Evolutionary conservation across 1,140 invertebrate genomes (phyloP).

Genomic region (Leptinotarsa undecemlineata): DNA sequence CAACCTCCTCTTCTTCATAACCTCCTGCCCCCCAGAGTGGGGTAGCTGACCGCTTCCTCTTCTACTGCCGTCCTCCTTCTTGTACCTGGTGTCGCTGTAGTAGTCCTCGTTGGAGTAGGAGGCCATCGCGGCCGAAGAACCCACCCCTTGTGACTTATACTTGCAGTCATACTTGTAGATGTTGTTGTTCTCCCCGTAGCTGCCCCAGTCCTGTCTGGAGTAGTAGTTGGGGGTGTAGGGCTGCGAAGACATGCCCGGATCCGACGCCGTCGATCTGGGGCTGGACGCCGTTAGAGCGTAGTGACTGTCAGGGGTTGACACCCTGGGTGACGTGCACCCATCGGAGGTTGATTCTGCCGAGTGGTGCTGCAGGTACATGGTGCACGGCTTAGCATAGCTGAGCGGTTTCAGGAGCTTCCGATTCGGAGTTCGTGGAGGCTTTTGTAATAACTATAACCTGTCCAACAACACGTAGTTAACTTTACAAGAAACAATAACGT

Average conservation of each 20-base stretch:
- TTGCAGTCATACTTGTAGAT: conserved; percentile 48
- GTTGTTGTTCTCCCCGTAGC: conserved; percentile 51
- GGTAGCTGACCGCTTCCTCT: conserved; percentile 39
- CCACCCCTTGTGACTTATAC: conserved; percentile 33
- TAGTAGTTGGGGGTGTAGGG: conserved; percentile 50
- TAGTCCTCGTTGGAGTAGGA: conserved; percentile 43
- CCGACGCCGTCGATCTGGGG: conserved; percentile 44
- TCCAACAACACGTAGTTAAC: not conserved
- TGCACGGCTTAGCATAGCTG: conserved; percentile 20
- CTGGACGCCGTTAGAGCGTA: conserved; percentile 46
- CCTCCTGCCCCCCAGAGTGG: conserved; percentile 41
- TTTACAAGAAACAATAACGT: not conserved
- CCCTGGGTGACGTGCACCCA: conserved; percentile 48
- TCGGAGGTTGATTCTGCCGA: conserved; percentile 46
- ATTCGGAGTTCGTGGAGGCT: not conserved
- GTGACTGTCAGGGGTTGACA: conserved; percentile 48
- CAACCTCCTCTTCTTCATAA: conserved; percentile 65
- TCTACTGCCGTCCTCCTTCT: conserved; percentile 31
- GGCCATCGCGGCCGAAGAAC: conserved; percentile 20
- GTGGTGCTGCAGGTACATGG: conserved; percentile 41
- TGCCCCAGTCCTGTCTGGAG: conserved; percentile 28
- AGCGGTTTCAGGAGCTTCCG: conserved; percentile 7
- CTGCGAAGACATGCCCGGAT: conserved; percentile 52
- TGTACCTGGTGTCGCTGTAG: conserved; percentile 42
- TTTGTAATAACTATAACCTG: not conserved